Conservation (phyloP, 2,797 vertebrate species). For the Gallinago solitaria region DNA sequence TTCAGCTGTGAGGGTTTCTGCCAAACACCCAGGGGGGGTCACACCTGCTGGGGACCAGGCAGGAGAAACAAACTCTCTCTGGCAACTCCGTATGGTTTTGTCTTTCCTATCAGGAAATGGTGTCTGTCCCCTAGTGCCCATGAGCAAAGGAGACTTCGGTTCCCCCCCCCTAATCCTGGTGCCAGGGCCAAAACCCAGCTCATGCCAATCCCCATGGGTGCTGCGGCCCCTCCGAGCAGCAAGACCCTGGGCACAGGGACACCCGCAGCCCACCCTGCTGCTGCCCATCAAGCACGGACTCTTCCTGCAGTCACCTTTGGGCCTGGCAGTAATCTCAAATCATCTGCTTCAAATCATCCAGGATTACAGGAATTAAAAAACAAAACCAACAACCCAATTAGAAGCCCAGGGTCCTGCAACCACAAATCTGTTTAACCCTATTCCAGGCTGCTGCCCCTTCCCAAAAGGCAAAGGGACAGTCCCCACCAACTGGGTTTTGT, state of each 20-base stretch:
- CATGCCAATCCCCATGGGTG: not conserved
- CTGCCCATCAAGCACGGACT: not conserved
- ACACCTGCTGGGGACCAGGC: not conserved
- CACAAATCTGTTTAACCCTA: constrained; percentile 77
- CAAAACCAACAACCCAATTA: constrained; percentile 60
- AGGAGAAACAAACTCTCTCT: not conserved
- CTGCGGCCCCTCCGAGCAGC: not conserved
- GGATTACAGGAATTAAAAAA: constrained; percentile 76
- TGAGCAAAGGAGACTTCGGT: not conserved
- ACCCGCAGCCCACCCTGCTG: fast-evolving
- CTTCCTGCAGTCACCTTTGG: constrained; percentile 70
- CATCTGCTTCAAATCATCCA: constrained; percentile 77
- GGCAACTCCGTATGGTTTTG: constrained; percentile 55
- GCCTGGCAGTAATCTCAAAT: constrained; percentile 72
- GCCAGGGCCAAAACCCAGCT: not conserved
- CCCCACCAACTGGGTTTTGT: fast-evolving
- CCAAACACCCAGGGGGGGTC: constrained; percentile 24
- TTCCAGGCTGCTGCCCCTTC: constrained; percentile 64
- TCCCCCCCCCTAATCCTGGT: not conserved
- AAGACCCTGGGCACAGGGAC: fast-evolving
- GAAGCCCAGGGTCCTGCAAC: constrained; percentile 67
- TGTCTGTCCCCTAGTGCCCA: not conserved
- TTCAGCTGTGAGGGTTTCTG: constrained; percentile 46
- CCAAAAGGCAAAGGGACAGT: constrained; percentile 31
- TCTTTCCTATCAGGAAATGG: not conserved